phyloP scores from a whole-genome alignment of 2,888 invertebrate species.

The Nudaria mundana region DNA sequence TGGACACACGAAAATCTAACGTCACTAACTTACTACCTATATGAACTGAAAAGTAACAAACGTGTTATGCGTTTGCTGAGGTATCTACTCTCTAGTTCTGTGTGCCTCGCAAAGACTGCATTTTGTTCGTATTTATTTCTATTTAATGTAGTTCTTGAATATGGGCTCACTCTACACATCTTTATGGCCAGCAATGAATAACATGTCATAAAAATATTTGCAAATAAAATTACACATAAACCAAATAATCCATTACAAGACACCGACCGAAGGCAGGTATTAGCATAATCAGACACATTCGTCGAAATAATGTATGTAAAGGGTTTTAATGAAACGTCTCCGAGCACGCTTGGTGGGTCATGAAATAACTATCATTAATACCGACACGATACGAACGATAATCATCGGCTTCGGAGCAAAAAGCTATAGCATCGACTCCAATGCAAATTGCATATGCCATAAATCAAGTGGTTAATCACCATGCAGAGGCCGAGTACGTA shows the following conservation, averaged over 20 bases:
- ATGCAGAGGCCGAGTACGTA: constrained; percentile 60
- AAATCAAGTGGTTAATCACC: constrained; percentile 79
- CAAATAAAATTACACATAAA: constrained; percentile 37
- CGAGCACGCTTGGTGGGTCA: constrained; percentile 72
- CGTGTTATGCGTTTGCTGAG: too few relatives aligned
- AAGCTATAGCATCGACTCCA: constrained; percentile 71
- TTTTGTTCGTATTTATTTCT: too few relatives aligned
- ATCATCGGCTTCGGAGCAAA: constrained; percentile 73
- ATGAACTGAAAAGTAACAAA: too few relatives aligned
- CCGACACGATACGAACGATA: constrained; percentile 79
- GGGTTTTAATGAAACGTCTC: constrained; percentile 77
- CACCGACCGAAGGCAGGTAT: constrained; percentile 58
- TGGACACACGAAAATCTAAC: too few relatives aligned
- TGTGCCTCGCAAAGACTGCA: too few relatives aligned
- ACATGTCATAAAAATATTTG: constrained; percentile 14
- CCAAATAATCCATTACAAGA: constrained; percentile 70
- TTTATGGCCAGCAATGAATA: too few relatives aligned
- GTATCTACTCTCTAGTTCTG: too few relatives aligned
- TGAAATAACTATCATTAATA: constrained; percentile 79
- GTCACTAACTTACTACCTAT: too few relatives aligned
- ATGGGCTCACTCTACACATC: too few relatives aligned
- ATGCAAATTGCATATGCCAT: constrained; percentile 79
- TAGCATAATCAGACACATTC: constrained; percentile 77
- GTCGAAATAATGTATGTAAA: constrained; percentile 75
- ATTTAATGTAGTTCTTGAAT: too few relatives aligned